Base-by-base conservation (phyloP, 1,140 invertebrate genomes). In the Harpegnathos saltator region DNA sequence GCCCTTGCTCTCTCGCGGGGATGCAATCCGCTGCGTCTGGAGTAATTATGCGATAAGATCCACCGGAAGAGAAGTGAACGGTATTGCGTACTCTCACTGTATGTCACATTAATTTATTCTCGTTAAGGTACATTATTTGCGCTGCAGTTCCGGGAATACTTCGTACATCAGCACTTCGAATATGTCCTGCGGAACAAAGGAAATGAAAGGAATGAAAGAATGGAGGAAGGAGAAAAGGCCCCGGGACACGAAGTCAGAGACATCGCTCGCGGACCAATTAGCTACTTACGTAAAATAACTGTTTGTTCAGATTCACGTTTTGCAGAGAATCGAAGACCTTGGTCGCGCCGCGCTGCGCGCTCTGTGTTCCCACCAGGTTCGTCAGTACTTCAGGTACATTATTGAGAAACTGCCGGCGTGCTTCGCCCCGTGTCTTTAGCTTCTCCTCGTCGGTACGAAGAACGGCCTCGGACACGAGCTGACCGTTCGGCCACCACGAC, bases 241-340 rank as follows among this genome's bases (percentile, higher is more conserved):
- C n/a, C n/a, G n/a, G n/a, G 24, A 17, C 44, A 74, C 54, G 48
- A 62, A 24, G 82, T 77, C 78, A 1, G 17, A 1, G 26, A 74
- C 54, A 4, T 56, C 44, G 44, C 52, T 78, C 48, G 14, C 61
- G 62, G 3, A 24, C 22, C 19, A n/a, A n/a, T n/a, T n/a, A 12
- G 11, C 5, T 78, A 84, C 97, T 97, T 94, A 98, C 98, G 95
- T 98, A 98, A 94, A 98, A 97, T 44, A 99, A 94, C 89, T 98
- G 98, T 93, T 98, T 98, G 92, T 99, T 99, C 82, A 98, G 96
- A 89, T 96, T 96, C 82, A 96, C 96, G 94, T 98, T 97, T 93
- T 99, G 98, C 69, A 99, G 92, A 48, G 97, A 96, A 91, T 98
- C 97, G 94, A 98, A 98, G 62, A 98, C 96, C 94, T 98, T 98